These are phyloP conservation scores for Zelostemma sp. DNA, from an alignment of 1,140 invertebrate genomes.

Conservation along the genomic window DNA sequence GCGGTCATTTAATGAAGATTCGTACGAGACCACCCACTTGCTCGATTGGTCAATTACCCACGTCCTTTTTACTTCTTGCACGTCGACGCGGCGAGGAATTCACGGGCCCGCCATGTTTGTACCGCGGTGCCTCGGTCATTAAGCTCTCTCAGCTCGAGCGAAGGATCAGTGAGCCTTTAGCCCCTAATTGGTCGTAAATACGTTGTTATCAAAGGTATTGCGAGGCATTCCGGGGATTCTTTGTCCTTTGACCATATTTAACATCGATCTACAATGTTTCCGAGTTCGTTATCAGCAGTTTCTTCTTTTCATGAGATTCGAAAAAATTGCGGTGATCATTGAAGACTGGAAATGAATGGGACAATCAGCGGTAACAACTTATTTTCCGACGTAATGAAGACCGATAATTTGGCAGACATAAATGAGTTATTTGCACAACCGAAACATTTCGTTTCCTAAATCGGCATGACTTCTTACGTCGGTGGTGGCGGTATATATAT, in stretches of 20 bases:
- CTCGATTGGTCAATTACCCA: slow-evolving; percentile 58
- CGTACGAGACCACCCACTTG: slow-evolving; percentile 63
- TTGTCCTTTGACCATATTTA: slow-evolving; percentile 21
- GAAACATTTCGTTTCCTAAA: slow-evolving; percentile 51
- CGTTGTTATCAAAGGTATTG: slow-evolving; percentile 34
- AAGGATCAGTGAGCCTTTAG: slow-evolving; percentile 40
- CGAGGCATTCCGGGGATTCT: slow-evolving; percentile 29
- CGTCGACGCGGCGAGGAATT: slow-evolving; percentile 30
- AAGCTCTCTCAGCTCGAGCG: slow-evolving; percentile 12
- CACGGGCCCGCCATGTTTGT: slow-evolving; percentile 40
- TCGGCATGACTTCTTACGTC: slow-evolving; percentile 51
- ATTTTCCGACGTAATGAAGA: slow-evolving; percentile 29
- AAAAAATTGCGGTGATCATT: too few species aligned
- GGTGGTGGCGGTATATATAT: slow-evolving; percentile 68
- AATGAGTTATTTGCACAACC: slow-evolving; percentile 46
- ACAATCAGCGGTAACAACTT: slow-evolving; percentile 9
- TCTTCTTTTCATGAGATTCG: too few species aligned
- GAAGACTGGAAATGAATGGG: background rate
- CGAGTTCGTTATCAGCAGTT: slow-evolving; percentile 7
- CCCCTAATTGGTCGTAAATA: slow-evolving; percentile 55
- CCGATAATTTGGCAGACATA: slow-evolving; percentile 37
- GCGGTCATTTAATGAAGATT: slow-evolving; percentile 62
- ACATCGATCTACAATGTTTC: slow-evolving; percentile 6
- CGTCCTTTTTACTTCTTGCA: slow-evolving; percentile 39
- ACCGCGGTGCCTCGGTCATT: slow-evolving; percentile 37